These are phyloP conservation scores for Machaerirhynchus nigripectus DNA, from an alignment of 2,113 vertebrate genomes.

Conservation along the genomic window DNA sequence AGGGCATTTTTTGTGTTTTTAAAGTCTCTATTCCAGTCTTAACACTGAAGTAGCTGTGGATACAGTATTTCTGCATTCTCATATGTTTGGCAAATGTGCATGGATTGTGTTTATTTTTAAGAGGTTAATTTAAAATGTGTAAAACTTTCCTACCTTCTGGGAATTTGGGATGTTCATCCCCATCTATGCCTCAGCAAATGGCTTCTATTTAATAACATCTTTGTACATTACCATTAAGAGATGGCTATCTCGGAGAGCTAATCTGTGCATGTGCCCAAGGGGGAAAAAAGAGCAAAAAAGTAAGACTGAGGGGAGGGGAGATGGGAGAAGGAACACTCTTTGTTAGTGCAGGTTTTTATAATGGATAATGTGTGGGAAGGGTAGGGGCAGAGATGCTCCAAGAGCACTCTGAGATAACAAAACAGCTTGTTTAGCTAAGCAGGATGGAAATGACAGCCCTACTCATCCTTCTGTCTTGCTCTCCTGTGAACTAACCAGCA, in stretches of 20 bases:
- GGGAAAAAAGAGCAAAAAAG: not conserved
- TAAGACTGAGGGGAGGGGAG: not conserved
- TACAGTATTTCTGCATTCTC: not conserved
- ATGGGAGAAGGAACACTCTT: not conserved
- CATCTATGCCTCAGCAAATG: not conserved
- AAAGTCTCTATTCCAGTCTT: not conserved
- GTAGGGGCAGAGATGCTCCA: not conserved
- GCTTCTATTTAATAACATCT: not conserved
- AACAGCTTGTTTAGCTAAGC: not conserved
- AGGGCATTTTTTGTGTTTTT: not conserved
- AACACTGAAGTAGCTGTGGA: not conserved
- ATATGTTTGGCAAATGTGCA: not conserved
- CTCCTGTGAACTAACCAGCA: rapidly evolving
- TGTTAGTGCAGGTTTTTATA: not conserved
- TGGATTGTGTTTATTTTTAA: not conserved
- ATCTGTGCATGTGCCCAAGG: not conserved
- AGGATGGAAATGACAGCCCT: not conserved
- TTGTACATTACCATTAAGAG: not conserved
- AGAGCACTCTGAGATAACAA: not conserved
- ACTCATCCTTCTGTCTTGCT: not conserved
- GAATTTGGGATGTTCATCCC: not conserved
- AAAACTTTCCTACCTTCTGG: not conserved
- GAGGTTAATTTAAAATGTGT: not conserved
- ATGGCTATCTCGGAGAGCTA: not conserved
- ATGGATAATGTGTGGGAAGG: not conserved